Evolutionary conservation across 2,888 invertebrate species (phyloP), one percentile per base, ranked within the genome.

Genomic region (Teleiodes luculella): DNA sequence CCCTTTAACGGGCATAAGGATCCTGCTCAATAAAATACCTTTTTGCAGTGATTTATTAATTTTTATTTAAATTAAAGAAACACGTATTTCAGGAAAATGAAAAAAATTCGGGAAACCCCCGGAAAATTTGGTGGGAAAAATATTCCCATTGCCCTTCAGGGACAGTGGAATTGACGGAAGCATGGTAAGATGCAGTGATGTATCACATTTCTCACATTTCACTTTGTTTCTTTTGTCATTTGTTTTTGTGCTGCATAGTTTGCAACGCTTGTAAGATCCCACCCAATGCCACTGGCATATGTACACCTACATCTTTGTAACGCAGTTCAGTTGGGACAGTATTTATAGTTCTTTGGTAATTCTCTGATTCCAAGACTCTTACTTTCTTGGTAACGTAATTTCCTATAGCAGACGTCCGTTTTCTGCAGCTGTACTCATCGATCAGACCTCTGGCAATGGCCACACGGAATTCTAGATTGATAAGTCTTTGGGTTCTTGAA

Each of bases 371-470:
- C 20, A 53, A 46, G 45, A 47, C 54, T 18, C 37, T 50, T 57
- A 55, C 56, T 57, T 59, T 61, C 49, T 55, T 61, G 30, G 48
- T 45, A 36, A 61, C 47, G 51, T 60, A 59, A 54, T 57, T 62
- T 35, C 53, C 33, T 13, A 20, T 1, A 45, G 13, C 53, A 53
- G 58, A 53, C 53, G 48, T 53, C 49, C 61, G 56, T 62, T 61
- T 61, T 60, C 61, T 56, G 52, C 57, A 55, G 36, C 54, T 52
- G 57, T 56, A 64, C 10, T 59, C 52, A 51, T 56, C 50, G 56
- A 65, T 63, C 47, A 62, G 57, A 14, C 60, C 59, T 58, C 61
- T 62, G 46, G 60, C 63, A 52, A 64, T 41, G 52, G 60, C 54
- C 16, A 63, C 57, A 41, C 62, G 60, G 45, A 60, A 66, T 57